Evolutionary conservation across 2,888 invertebrate species (phyloP).

Genomic region (Thera britannica): DNA sequence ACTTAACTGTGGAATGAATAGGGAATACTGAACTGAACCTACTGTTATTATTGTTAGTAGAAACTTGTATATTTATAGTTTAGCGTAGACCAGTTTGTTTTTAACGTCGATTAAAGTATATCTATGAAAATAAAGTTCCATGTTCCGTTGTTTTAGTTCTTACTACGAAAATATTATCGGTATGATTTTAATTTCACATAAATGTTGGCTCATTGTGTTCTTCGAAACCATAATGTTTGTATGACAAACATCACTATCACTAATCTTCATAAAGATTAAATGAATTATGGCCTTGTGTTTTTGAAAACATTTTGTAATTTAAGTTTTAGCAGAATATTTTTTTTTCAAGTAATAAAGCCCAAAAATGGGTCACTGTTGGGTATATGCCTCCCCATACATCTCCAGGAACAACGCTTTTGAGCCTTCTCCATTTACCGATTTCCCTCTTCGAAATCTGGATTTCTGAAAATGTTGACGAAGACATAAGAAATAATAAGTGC

Average conservation of each 20-base stretch:
- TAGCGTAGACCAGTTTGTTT: slow-evolving; percentile 9
- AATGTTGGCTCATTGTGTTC: slow-evolving; percentile 3
- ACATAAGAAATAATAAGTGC: slow-evolving; percentile 41
- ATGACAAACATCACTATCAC: slow-evolving; percentile 1
- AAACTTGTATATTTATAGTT: slow-evolving; percentile 12
- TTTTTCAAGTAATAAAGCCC: neutral
- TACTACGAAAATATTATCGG: neutral
- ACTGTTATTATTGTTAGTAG: slow-evolving; percentile 34
- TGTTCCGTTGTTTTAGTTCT: neutral
- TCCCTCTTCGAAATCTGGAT: too few species aligned
- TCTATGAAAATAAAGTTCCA: neutral
- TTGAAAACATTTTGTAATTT: neutral
- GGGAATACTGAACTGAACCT: slow-evolving; percentile 42
- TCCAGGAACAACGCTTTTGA: too few species aligned
- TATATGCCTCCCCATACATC: too few species aligned
- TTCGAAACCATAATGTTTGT: slow-evolving; percentile 7
- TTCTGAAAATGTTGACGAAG: neutral
- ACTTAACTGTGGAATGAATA: slow-evolving; percentile 50
- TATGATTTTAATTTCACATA: neutral
- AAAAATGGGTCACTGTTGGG: too few species aligned
- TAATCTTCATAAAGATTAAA: slow-evolving; percentile 4
- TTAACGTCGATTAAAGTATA: neutral
- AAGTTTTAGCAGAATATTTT: neutral
- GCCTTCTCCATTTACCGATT: too few species aligned
- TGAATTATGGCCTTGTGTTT: neutral